These are phyloP conservation scores for Siphlonurus alternatus DNA, from an alignment of 2,888 invertebrate species.

Conservation along the genomic window DNA sequence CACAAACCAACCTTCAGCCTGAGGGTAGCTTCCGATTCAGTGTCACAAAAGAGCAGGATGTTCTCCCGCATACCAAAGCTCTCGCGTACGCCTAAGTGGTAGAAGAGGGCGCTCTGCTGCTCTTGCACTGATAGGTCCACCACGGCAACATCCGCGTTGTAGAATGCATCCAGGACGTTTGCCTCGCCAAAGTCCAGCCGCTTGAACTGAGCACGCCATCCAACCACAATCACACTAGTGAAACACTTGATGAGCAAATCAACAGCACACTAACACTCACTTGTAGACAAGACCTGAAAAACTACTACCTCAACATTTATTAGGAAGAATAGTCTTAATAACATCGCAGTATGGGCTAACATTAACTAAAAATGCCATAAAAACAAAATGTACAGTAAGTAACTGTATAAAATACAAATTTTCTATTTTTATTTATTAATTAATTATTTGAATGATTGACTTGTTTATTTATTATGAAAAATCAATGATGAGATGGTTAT, in stretches of 20 bases:
- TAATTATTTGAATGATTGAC: no score
- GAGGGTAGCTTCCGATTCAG: constrained; percentile 70
- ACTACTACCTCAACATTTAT: no score
- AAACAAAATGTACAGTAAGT: no score
- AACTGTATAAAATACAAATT: no score
- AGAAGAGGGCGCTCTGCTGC: constrained; percentile 87
- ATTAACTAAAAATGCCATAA: no score
- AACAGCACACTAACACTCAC: not conserved
- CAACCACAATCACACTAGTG: not conserved
- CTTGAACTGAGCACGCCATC: constrained; percentile 56
- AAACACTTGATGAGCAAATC: not conserved
- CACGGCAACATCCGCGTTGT: constrained; percentile 94
- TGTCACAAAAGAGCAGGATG: constrained; percentile 75
- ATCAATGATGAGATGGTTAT: no score
- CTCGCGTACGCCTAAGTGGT: constrained; percentile 93
- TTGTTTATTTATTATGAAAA: no score
- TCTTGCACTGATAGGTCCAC: constrained; percentile 83
- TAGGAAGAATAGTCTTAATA: no score
- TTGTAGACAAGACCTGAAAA: no score
- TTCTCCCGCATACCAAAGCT: constrained; percentile 96
- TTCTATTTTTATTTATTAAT: no score
- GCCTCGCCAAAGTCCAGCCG: constrained; percentile 96
- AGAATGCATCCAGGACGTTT: constrained; percentile 85
- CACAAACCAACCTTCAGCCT: constrained; percentile 70
- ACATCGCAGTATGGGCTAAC: no score